Evolutionary conservation across 2,888 invertebrate species (phyloP).

Genomic region (Coenonympha glycerion): DNA sequence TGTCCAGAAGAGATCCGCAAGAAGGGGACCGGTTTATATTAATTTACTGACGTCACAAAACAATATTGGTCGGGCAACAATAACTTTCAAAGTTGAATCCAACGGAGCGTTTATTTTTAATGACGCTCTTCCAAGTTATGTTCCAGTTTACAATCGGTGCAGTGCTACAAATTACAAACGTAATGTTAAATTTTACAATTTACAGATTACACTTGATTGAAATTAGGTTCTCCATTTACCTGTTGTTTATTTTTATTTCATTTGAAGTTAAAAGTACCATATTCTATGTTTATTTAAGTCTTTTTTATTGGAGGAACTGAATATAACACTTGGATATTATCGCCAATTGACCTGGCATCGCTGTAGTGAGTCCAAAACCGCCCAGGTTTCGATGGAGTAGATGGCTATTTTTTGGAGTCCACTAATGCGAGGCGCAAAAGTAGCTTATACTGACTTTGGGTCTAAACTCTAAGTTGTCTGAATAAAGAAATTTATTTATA

Average conservation of each 20-base stretch:
- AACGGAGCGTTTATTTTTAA: conserved; percentile 36
- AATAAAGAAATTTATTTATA: too few species aligned
- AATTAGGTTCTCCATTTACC: not conserved
- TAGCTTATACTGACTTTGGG: too few species aligned
- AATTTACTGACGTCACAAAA: conserved; percentile 6
- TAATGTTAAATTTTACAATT: not conserved
- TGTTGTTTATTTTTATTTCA: not conserved
- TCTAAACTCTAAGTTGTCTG: too few species aligned
- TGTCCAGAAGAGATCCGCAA: not conserved
- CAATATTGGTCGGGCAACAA: conserved; percentile 20
- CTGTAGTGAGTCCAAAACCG: too few species aligned
- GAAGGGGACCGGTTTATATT: not conserved
- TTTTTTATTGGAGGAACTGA: too few species aligned
- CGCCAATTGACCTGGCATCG: too few species aligned
- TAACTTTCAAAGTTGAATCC: conserved; percentile 23
- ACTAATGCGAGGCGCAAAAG: too few species aligned
- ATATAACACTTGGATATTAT: too few species aligned
- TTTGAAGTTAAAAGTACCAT: too few species aligned
- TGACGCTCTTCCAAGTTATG: conserved; percentile 49
- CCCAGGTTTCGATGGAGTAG: too few species aligned
- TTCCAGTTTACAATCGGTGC: conserved; percentile 33
- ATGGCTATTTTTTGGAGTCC: too few species aligned
- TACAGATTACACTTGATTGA: not conserved
- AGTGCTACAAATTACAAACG: not conserved
- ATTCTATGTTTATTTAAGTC: too few species aligned